Base-by-base conservation (phyloP, 2,113 vertebrate species). In the Ceyx cyanopectus region DNA sequence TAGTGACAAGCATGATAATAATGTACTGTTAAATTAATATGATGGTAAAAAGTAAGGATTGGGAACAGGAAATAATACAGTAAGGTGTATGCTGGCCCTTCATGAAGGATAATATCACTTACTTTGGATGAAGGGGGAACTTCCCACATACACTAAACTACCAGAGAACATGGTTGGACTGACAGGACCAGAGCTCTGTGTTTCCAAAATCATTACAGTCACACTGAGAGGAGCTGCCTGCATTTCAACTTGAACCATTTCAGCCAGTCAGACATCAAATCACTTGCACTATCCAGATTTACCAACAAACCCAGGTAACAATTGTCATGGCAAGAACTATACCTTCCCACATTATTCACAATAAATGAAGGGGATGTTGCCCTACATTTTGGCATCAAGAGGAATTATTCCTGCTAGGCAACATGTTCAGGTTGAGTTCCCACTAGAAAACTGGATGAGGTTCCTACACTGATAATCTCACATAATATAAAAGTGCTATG, bases 1-100 rank as follows among this genome's bases (percentile, higher is more conserved):
- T 69, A 84, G 46, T 0, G 0, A 70, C 20, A 46, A 77, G 51
- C 10, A 1, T 20, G 23, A 27, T 51, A 62, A 74, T 18, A 40
- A 63, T 7, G 30, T 41, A 20, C 43, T 22, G 56, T 54, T 56
- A 73, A 80, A 54, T 69, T 0, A 69, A 54, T 21, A 26, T 10
- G 12, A 60, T 24, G 13, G 14, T 15, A 45, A 45, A 91, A 91
- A 91, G 17, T 34, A 37, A 73, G 22, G 32, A 20, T 19, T 14
- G 27, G 66, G 48, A 93, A 46, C 5, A 54, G 2, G 4, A 22
- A 75, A 37, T 21, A 54, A 57, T 2, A 51, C 27, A 29, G 58
- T 66, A 83, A 88, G 72, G 65, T 5, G 1, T 30, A 32, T 4
- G 26, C 17, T 29, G 69, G 13, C 6, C 6, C 37, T 89, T 54